A percentile compares a stretch with the other conserved stretches of the same genome.
Conservation (phyloP, 2,797 vertebrate species). For the Argya squamiceps region DNA sequence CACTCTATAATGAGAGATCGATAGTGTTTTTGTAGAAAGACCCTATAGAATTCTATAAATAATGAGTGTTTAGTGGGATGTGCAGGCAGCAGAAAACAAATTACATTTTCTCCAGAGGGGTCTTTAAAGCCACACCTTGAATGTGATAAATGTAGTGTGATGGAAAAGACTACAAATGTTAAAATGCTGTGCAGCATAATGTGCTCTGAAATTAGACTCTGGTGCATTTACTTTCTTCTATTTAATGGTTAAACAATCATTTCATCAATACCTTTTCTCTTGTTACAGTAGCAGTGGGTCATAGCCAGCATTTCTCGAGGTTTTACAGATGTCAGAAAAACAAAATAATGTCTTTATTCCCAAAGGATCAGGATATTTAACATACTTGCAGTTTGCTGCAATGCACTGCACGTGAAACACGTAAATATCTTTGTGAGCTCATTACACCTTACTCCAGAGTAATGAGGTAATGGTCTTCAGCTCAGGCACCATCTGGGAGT, state of each 20-base stretch:
- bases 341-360: not conserved
- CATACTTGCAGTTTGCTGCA: not conserved
- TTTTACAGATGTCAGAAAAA: not conserved
- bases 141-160: not conserved
- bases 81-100: constrained; percentile 51
- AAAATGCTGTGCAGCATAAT: not conserved
- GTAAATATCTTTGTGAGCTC: not conserved
- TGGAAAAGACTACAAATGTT: not conserved
- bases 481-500: not conserved
- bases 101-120: constrained; percentile 37
- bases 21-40: constrained; percentile 55
- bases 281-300: not conserved
- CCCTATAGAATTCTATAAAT: constrained; percentile 67
- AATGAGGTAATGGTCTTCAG: not conserved
- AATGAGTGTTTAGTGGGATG: constrained; percentile 61
- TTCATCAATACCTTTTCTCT: not conserved
- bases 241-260: not conserved
- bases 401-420: not conserved
- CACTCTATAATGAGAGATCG: constrained; percentile 48
- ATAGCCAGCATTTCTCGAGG: not conserved
- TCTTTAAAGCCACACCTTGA: no score
- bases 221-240: not conserved
- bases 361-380: not conserved
- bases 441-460: not conserved
- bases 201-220: not conserved